Base-by-base conservation (phyloP, 2,113 vertebrate genomes). In the Gopherus flavomarginatus region DNA sequence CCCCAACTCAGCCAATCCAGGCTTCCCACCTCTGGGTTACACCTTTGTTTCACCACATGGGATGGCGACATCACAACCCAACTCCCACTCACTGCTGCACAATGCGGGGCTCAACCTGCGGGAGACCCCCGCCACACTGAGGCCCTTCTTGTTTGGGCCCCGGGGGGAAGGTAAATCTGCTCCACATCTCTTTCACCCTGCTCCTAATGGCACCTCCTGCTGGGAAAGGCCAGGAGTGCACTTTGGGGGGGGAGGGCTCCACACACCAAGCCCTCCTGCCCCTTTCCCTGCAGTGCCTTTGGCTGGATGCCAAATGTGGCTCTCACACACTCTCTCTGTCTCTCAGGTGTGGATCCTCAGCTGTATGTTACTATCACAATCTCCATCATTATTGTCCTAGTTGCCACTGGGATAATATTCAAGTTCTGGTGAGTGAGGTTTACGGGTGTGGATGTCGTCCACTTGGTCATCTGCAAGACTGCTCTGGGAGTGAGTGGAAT, bases 341-440 rank as follows among this genome's bases (percentile, higher is more conserved):
- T 89, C n/a, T 0, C 96, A 99, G 98, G 98, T 90, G 98, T 98
- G 91, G 98, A 98, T 83, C 98, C 98, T 42, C 98, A 99, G 92
- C 96, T 99, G 13, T 99, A 99, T 0, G 98, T 99, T 65, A 98
- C 98, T 27, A 98, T 99, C 83, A 98, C 98, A 57, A 98, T 99
- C 96, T 98, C 98, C 53, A 97, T 98, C 94, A 98, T 99, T 95
- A 99, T 99, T 4, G 98, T 98, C 54, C 97, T 99, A 1, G 98
- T 98, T 11, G 98, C 98, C 53, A 98, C 98, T 0, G 98, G 98
- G 87, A 99, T 99, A 93, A 98, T 99, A 96, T 98, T 98, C 97
- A 99, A 99, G 95, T 99, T 99, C 95, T 99, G 98, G 98, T 99
- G 96, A 98, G 98, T 96, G 91, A 42, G 62, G 16, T 50, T 88